Evolutionary conservation across 2,888 invertebrate species (phyloP), one percentile per base, ranked within the genome.

Genomic region (Tetropium fuscum): DNA sequence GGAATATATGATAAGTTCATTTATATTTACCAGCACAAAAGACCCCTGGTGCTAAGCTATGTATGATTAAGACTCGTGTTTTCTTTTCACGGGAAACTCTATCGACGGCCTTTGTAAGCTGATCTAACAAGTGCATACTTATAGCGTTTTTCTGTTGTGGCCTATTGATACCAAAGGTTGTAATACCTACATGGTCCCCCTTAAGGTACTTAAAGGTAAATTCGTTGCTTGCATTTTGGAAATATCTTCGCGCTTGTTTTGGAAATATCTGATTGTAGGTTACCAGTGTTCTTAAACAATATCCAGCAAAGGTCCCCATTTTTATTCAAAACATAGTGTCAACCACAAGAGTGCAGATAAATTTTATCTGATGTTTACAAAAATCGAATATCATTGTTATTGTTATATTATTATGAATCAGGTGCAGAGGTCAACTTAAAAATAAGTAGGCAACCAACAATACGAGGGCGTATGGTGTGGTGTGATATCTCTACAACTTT

Each of bases 21-120:
- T n/a, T n/a, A n/a, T n/a, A n/a, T 11, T 66, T 72, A 82, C 97
- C 98, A 43, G 98, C 94, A 85, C 98, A 98, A 81, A 99, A 99
- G 48, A 95, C 87, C 15, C 93, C 93, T 0, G 93, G 93, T 0
- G 94, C 92, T 53, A 92, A 81, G 80, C 97, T 97, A 69, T 94
- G 88, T 10, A 99, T 73, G 20, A 99, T 88, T 0, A 98, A 85
- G 0, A 94, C 95, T 20, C 95, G 87, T 0, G 93, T 84, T 51
- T 85, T 85, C 18, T 87, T 88, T 72, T 96, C 93, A 72, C 87
- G 86, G 54, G 88, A 85, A 2, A 97, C 81, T 10, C 87, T 83
- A 32, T 90, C 86, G 48, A 98, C 80, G 3, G 90, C 87, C 38
- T 91, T 87, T 8, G 84, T 84, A 75, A 98, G 86, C 69, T 90